Conservation (phyloP, 2,113 vertebrate species). For the Thomomys bottae region DNA sequence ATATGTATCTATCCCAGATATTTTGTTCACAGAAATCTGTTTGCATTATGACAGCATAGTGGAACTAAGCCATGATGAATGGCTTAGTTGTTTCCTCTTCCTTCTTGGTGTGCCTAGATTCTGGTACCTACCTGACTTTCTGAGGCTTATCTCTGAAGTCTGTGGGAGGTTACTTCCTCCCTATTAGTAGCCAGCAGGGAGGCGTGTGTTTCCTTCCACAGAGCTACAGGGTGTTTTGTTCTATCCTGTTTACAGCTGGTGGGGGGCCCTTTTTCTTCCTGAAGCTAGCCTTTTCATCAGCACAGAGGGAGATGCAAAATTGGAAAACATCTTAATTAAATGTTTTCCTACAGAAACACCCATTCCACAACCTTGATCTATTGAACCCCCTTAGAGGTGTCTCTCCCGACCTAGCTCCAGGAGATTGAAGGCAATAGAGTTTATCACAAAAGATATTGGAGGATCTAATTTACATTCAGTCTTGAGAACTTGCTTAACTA, state of each 20-base stretch:
- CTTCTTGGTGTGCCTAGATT: background rate
- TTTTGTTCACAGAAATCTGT: background rate
- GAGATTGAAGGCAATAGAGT: background rate
- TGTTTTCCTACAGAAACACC: conserved; percentile 82
- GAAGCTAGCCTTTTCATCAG: conserved; percentile 62
- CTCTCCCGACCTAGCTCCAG: background rate
- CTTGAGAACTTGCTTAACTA: background rate
- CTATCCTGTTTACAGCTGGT: conserved; percentile 18
- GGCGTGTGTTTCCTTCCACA: background rate
- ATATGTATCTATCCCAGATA: background rate
- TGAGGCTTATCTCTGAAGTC: conserved; percentile 45
- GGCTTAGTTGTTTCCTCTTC: conserved; percentile 22
- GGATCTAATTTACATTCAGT: conserved; percentile 38
- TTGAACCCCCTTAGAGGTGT: background rate
- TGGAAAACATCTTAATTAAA: conserved; percentile 86
- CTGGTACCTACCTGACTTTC: background rate
- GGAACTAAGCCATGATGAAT: background rate
- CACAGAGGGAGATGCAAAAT: conserved; percentile 69
- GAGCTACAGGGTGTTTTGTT: conserved; percentile 27
- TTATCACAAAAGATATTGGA: conserved; percentile 22
- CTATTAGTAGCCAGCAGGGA: background rate
- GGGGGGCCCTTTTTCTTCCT: conserved; percentile 33
- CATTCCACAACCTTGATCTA: conserved; percentile 18
- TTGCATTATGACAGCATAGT: background rate
- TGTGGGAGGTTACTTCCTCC: conserved; percentile 40